These are phyloP conservation scores for Macrosoma leucophasiata DNA, from an alignment of 2,888 invertebrate species.

Conservation along the genomic window DNA sequence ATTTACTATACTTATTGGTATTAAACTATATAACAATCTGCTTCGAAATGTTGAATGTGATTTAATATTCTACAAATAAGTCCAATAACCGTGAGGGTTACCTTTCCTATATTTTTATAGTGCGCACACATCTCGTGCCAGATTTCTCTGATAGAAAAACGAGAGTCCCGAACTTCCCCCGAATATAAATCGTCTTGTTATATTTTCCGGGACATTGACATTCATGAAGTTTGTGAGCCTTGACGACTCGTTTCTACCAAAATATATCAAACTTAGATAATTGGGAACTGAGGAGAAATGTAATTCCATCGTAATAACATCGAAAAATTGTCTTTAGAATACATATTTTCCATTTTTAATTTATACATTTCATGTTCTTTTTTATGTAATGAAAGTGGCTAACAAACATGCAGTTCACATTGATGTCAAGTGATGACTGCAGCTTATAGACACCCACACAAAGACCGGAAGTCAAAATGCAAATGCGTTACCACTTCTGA, in stretches of 20 bases:
- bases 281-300: too few relatives aligned
- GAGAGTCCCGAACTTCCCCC: constrained; percentile 48
- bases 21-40: background rate
- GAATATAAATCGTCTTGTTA: constrained; percentile 75
- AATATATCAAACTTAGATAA: constrained; percentile 22
- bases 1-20: background rate
- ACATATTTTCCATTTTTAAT: too few relatives aligned
- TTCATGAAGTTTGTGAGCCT: constrained; percentile 68
- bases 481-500: too few relatives aligned
- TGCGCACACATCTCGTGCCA: constrained; percentile 44
- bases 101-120: constrained; percentile 36
- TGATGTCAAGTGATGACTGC: too few relatives aligned
- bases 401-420: too few relatives aligned
- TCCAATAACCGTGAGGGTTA: constrained; percentile 31
- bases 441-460: too few relatives aligned
- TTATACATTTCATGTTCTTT: too few relatives aligned
- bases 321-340: too few relatives aligned
- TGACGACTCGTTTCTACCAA: constrained; percentile 51
- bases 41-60: constrained; percentile 14
- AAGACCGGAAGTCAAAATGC: too few relatives aligned
- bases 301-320: too few relatives aligned
- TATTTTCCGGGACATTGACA: constrained; percentile 73
- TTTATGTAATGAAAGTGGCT: too few relatives aligned
- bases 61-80: constrained; percentile 29
- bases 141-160: constrained; percentile 68